These are phyloP conservation scores for Heterodera schachtii DNA, from an alignment of 1,140 invertebrate genomes.

Conservation along the genomic window DNA sequence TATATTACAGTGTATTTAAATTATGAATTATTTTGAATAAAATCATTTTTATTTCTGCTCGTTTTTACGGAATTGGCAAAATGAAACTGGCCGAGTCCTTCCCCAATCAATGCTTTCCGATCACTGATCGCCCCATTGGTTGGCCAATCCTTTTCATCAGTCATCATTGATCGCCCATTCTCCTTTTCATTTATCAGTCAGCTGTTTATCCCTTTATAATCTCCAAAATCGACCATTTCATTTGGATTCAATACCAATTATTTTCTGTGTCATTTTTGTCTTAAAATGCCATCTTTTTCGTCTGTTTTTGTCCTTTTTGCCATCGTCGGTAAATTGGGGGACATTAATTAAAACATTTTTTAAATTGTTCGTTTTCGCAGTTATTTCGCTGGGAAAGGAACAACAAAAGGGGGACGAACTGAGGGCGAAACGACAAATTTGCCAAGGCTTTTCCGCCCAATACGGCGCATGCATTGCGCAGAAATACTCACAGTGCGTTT, in stretches of 20 bases:
- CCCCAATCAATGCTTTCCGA: too few relatives aligned
- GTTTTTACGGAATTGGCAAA: too few relatives aligned
- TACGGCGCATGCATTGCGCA: conserved; percentile 12
- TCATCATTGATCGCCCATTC: background rate
- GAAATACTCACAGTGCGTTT: conserved; percentile 19
- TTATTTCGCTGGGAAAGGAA: background rate
- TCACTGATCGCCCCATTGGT: too few relatives aligned
- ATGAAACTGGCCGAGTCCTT: too few relatives aligned
- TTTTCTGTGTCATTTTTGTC: background rate
- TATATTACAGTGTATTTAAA: too few relatives aligned
- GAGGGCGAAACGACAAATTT: background rate
- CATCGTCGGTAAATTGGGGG: background rate
- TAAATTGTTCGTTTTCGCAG: background rate
- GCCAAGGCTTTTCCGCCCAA: background rate
- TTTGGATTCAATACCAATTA: background rate
- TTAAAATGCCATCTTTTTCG: background rate
- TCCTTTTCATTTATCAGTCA: background rate
- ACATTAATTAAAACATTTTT: too few relatives aligned
- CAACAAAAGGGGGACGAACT: background rate
- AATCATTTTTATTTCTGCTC: too few relatives aligned
- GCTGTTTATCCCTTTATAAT: background rate
- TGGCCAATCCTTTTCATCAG: background rate
- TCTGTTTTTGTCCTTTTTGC: background rate
- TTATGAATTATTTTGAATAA: too few relatives aligned
- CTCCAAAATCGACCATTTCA: background rate